phyloP scores from a whole-genome alignment of 2,888 invertebrate genomes.

The Blomia tropicalis region DNA sequence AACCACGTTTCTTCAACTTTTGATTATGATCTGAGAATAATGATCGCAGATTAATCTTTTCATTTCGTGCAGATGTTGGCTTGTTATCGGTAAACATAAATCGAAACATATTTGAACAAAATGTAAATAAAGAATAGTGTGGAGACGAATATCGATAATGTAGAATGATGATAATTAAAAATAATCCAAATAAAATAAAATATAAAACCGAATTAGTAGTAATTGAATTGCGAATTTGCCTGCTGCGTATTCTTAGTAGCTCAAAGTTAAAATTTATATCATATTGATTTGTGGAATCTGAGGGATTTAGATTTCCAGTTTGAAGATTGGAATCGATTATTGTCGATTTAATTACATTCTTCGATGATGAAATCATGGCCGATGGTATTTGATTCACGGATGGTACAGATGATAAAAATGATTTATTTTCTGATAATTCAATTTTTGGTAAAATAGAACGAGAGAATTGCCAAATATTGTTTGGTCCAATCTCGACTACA shows the following conservation, averaged over 20 bases:
- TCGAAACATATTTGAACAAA: neutral
- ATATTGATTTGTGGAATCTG: neutral
- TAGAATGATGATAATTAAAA: neutral
- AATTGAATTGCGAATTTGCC: neutral
- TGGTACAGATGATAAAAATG: neutral
- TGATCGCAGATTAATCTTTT: neutral
- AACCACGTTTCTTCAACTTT: neutral
- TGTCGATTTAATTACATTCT: neutral
- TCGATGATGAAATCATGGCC: neutral
- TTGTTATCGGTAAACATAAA: neutral
- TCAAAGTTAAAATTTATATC: conserved; percentile 3
- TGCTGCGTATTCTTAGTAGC: neutral
- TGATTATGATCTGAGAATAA: too few relatives aligned
- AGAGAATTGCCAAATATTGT: conserved; percentile 47
- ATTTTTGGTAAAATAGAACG: neutral
- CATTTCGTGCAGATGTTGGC: neutral
- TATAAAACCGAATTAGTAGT: neutral
- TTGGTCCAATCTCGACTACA: conserved; percentile 58
- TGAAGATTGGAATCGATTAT: neutral
- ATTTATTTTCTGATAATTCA: too few relatives aligned
- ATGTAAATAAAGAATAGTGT: neutral
- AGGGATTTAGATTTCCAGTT: neutral
- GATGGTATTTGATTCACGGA: neutral
- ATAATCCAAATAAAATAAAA: neutral
- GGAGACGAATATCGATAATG: neutral